Percentiles rank a stretch among this genome's conserved stretches.
These are phyloP conservation scores for Paralichthys olivaceus DNA, from an alignment of 2,113 vertebrate species.

Conservation along the genomic window DNA sequence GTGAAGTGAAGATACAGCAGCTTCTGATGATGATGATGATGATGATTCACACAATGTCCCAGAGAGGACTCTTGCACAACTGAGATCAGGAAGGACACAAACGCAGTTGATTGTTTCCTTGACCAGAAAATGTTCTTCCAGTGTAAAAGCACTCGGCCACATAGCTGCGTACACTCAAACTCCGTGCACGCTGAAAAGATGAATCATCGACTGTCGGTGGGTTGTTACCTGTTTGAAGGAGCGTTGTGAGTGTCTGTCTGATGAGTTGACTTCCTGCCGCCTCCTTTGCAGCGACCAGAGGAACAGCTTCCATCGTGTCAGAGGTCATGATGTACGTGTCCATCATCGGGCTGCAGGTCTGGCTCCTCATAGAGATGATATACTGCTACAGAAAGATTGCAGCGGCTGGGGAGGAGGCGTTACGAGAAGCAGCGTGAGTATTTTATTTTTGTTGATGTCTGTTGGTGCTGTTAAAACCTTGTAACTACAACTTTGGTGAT, in stretches of 20 bases:
- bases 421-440: conserved; percentile 90
- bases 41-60: background rate
- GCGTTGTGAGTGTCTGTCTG: background rate
- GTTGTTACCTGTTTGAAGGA: background rate
- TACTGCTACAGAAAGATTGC: conserved; percentile 93
- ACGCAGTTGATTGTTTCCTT: background rate
- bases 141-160: background rate
- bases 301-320: conserved; percentile 89
- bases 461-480: too few relatives aligned
- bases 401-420: conserved; percentile 86
- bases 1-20: background rate
- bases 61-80: background rate
- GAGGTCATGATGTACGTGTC: conserved; percentile 96
- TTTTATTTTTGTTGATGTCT: too few relatives aligned
- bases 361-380: conserved; percentile 94
- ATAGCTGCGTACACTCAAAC: background rate
- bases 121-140: background rate
- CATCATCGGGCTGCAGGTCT: conserved; percentile 91
- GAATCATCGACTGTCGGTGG: background rate
- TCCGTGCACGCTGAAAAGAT: background rate
- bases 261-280: conserved; percentile 1
- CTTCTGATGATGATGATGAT: background rate
- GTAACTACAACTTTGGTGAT: too few relatives aligned
- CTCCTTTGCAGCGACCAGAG: conserved; percentile 84
- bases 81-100: background rate